phyloP scores from a whole-genome alignment of 2,113 vertebrate genomes.

The Halcyon senegalensis region DNA sequence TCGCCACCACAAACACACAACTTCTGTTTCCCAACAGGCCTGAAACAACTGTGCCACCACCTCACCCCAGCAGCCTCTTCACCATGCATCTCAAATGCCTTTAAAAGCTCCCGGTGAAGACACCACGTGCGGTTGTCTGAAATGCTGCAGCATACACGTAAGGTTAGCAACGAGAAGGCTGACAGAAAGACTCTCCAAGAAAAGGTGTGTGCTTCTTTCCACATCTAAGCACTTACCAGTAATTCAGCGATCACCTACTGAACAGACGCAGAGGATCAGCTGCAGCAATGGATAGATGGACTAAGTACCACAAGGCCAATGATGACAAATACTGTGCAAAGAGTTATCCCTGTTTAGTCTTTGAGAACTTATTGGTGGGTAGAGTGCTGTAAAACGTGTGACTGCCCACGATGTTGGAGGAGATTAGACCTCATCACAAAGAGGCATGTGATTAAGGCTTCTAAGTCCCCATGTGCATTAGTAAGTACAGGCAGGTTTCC shows the following conservation, averaged over 20 bases:
- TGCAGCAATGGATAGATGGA: background rate
- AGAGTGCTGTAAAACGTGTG: background rate
- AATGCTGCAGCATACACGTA: background rate
- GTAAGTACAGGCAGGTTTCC: background rate
- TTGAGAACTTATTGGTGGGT: background rate
- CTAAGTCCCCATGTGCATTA: background rate
- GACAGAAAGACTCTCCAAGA: background rate
- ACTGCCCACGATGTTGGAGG: background rate
- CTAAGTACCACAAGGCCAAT: background rate
- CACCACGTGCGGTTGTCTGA: background rate
- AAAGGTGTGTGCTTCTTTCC: background rate
- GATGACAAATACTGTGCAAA: background rate
- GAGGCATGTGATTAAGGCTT: background rate
- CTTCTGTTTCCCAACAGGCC: background rate
- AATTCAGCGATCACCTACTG: background rate
- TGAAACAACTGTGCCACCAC: background rate
- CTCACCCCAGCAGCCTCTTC: background rate
- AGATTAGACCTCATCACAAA: background rate
- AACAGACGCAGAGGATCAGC: background rate
- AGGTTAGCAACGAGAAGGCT: background rate
- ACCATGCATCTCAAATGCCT: background rate
- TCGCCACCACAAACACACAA: fast-evolving
- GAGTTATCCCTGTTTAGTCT: background rate
- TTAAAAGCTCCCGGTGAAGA: background rate
- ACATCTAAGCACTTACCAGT: background rate